Evolutionary conservation across 2,797 vertebrate genomes (phyloP).

Genomic region (Tolypeutes matacus): DNA sequence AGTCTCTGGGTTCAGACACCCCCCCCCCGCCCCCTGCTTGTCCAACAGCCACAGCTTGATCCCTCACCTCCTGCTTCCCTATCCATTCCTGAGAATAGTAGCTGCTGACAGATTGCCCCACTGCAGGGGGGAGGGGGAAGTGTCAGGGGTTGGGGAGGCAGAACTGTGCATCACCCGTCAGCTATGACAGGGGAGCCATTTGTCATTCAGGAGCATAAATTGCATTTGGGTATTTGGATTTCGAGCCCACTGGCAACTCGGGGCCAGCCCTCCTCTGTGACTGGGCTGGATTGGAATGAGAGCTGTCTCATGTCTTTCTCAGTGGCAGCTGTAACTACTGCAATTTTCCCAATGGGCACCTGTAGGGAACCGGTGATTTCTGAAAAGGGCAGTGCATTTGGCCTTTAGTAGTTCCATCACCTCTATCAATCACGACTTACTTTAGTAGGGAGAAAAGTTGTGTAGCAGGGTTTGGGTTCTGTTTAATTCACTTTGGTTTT

Average conservation of each 20-base stretch:
- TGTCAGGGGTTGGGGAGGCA: background rate
- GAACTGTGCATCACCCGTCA: background rate
- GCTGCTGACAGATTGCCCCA: background rate
- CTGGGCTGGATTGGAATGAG: slow-evolving; percentile 70
- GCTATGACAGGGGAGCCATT: slow-evolving; percentile 61
- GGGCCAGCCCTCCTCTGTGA: slow-evolving; percentile 18
- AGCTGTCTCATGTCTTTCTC: slow-evolving; percentile 49
- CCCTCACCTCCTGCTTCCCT: background rate
- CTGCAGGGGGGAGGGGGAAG: fast-evolving
- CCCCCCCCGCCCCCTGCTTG: background rate
- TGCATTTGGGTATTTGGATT: slow-evolving; percentile 77
- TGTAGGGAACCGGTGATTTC: slow-evolving; percentile 74
- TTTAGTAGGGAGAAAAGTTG: slow-evolving; percentile 64
- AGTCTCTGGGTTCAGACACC: background rate
- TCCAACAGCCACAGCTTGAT: background rate
- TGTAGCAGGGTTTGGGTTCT: slow-evolving; percentile 55
- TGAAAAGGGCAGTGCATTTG: slow-evolving; percentile 70
- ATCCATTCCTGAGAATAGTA: background rate
- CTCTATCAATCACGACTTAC: slow-evolving; percentile 71
- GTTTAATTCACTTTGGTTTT: slow-evolving; percentile 74
- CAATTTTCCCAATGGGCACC: slow-evolving; percentile 79
- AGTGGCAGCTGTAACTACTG: slow-evolving; percentile 72
- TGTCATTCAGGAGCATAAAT: slow-evolving; percentile 65
- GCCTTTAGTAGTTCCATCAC: slow-evolving; percentile 55
- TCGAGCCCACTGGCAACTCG: slow-evolving; percentile 50